Conservation (phyloP, 2,797 vertebrate species). For the Leptodactylus fallax region DNA sequence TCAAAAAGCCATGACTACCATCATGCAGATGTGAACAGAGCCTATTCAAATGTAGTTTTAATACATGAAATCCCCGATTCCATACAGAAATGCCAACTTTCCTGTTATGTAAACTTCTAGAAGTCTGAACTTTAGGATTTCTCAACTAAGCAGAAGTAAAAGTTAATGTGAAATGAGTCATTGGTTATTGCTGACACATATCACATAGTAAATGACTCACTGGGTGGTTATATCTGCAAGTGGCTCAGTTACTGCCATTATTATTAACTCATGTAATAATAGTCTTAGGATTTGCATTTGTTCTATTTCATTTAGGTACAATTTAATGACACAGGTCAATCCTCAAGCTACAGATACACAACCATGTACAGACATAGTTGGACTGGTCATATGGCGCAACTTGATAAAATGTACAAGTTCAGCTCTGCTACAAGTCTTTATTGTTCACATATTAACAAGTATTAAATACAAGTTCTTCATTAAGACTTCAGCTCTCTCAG, state of each 20-base stretch:
- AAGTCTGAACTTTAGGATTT: background rate
- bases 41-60: background rate
- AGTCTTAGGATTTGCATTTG: background rate
- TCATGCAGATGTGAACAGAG: too few species aligned
- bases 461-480: background rate
- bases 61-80: too few species aligned
- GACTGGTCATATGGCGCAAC: background rate
- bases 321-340: background rate
- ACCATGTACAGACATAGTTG: background rate
- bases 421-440: background rate
- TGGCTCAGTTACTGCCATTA: background rate
- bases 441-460: background rate
- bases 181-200: background rate
- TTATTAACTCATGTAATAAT: background rate
- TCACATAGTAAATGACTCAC: slow-evolving; percentile 3
- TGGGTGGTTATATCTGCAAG: background rate
- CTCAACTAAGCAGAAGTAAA: background rate
- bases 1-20: too few species aligned
- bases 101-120: background rate
- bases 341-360: background rate
- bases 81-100: too few species aligned
- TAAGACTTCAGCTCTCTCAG: background rate
- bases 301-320: background rate
- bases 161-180: background rate
- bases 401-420: background rate